Evolutionary conservation across 2,888 invertebrate genomes (phyloP), one percentile per base, ranked within the genome.

Genomic region (Drosophila macrospina): DNA sequence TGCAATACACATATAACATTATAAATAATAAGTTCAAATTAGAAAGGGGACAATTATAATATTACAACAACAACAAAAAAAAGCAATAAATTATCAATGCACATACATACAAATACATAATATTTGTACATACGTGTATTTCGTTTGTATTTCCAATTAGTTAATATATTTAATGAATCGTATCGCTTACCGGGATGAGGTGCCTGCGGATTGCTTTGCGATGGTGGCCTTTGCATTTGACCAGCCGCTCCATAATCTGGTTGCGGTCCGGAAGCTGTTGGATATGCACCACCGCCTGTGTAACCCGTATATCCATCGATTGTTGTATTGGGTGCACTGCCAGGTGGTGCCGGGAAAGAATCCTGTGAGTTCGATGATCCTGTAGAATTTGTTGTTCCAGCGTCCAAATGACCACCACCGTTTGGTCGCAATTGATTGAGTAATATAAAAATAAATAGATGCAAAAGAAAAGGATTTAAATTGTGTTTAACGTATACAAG

Each of bases 341-440:
- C 94, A 45, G 95, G 95, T 73, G 96, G 95, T 16, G 76, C 86
- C 76, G 96, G 96, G 94, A 97, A 97, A 85, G 97, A 96, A 92
- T 97, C 97, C 94, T 97, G 96, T 54, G 97, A 96, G 93, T 97
- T 97, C 83, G 97, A 97, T 84, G 97, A 97, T 80, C 97, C 96
- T 94, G 91, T 91, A 85, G 88, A 86, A 56, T 80, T 80, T 55
- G 78, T 80, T 32, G 81, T 80, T 15, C 79, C 87, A 64, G 86
- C 87, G 71, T 86, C 86, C 87, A 86, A 79, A 86, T 87, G 86
- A 57, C 85, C 89, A 83, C 87, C 89, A 72, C 80, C 88, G 78
- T 78, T 88, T 80, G 86, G 87, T 81, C 69, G 56, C 11, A 71
- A 42, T 20, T 24, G 1, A 11, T 5, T 16, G 16, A 8, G 16